These are phyloP conservation scores for Xenopus tropicalis DNA, from an alignment of 2,113 vertebrate genomes.

Conservation along the genomic window DNA sequence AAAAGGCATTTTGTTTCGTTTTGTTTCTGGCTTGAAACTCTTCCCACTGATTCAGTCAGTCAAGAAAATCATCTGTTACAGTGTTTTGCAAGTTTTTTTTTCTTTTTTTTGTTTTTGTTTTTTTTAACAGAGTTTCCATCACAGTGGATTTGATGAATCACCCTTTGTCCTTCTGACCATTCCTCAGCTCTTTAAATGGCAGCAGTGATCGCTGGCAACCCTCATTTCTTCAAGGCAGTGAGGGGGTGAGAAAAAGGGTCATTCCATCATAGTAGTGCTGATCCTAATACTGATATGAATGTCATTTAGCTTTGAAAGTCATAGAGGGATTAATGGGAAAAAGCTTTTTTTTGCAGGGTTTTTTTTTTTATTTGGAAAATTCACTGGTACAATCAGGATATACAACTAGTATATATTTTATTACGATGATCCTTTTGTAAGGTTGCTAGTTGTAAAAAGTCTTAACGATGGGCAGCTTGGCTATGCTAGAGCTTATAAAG, in stretches of 20 bases:
- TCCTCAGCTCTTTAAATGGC: neutral
- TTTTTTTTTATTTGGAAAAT: too few relatives aligned
- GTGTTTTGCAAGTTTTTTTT: too few relatives aligned
- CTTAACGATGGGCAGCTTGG: neutral
- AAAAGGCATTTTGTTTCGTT: too few relatives aligned
- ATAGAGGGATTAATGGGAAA: conserved; percentile 10
- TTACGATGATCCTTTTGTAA: too few relatives aligned
- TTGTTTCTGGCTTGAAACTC: too few relatives aligned
- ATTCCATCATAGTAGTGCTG: neutral
- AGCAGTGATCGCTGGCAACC: conserved; percentile 16
- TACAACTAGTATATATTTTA: too few relatives aligned
- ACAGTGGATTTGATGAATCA: neutral
- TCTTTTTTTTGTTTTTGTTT: too few relatives aligned
- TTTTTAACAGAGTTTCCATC: too few relatives aligned
- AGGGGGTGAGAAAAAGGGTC: conserved; percentile 15
- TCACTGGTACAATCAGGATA: too few relatives aligned
- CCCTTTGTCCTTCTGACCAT: conserved; percentile 17
- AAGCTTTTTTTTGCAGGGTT: neutral
- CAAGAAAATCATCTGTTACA: too few relatives aligned
- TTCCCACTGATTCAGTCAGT: too few relatives aligned
- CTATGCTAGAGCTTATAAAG: too few relatives aligned
- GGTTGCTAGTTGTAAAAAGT: neutral
- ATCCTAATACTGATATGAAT: conserved; percentile 1
- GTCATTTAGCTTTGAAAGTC: neutral
- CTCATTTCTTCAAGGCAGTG: conserved; percentile 7